Evolutionary conservation across 2,113 vertebrate species (phyloP).

Genomic region (Eclectus roratus): DNA sequence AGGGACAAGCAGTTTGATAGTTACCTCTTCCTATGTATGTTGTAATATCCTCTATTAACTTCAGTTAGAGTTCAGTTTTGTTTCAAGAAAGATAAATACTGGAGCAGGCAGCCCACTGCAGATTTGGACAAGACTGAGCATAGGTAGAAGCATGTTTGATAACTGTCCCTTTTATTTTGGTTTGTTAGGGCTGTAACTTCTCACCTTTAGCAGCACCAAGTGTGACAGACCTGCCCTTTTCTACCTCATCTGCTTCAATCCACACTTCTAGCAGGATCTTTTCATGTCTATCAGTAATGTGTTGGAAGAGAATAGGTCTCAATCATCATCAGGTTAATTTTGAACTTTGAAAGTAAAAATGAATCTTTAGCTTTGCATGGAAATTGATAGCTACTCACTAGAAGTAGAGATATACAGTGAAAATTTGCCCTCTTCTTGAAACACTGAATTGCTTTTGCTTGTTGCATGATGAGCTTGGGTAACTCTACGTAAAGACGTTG

Average conservation of each 20-base stretch:
- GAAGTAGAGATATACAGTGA: background rate
- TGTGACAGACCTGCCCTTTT: background rate
- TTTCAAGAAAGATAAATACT: background rate
- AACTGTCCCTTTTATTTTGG: background rate
- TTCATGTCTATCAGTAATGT: background rate
- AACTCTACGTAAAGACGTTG: background rate
- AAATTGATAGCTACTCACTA: background rate
- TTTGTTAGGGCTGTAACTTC: background rate
- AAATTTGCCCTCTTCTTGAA: background rate
- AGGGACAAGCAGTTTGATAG: background rate
- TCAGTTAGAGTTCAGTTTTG: background rate
- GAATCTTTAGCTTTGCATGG: background rate
- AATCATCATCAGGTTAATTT: background rate
- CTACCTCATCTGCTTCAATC: background rate
- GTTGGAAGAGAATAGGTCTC: background rate
- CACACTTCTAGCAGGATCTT: background rate
- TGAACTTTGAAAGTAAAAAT: background rate
- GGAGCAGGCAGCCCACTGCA: background rate
- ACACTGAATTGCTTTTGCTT: background rate
- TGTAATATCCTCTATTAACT: background rate
- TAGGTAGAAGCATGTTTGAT: background rate
- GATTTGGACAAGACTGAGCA: background rate
- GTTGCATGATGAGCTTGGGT: background rate
- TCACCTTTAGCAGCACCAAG: background rate
- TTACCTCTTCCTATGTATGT: background rate